A percentile compares a stretch with the other conserved stretches of the same genome.
Evolutionary conservation across 2,797 vertebrate species (phyloP).

Genomic region (Chelon auratus): DNA sequence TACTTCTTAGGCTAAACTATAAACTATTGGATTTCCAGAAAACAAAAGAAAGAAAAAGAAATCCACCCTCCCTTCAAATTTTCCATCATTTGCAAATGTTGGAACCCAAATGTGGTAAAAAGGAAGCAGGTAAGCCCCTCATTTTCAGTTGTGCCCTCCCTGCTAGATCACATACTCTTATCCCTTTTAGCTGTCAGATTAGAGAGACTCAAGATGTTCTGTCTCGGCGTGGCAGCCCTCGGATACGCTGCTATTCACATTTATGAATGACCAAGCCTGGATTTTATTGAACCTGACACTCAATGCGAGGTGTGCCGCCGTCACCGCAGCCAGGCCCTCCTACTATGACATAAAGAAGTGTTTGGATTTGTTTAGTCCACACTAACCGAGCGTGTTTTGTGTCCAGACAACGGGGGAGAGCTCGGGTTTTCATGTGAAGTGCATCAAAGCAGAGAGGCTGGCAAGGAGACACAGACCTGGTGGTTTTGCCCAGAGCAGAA

Average conservation of each 20-base stretch:
- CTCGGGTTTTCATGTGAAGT: slow-evolving; percentile 37
- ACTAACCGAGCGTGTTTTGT: slow-evolving; percentile 49
- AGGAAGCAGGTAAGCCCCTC: slow-evolving; percentile 46
- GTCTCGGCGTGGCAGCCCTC: slow-evolving; percentile 50
- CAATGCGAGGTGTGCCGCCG: slow-evolving; percentile 22
- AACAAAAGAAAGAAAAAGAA: background rate
- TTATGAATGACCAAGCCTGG: slow-evolving; percentile 50
- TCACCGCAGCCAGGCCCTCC: background rate
- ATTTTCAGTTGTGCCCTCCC: slow-evolving; percentile 58
- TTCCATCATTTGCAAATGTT: slow-evolving; percentile 55
- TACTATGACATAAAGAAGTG: slow-evolving; percentile 2
- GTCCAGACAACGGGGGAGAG: slow-evolving; percentile 38
- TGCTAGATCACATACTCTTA: slow-evolving; percentile 75
- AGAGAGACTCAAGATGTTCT: slow-evolving; percentile 78
- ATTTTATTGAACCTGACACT: slow-evolving; percentile 8
- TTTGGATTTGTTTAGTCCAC: slow-evolving; percentile 8
- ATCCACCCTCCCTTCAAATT: slow-evolving; percentile 32
- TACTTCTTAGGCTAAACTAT: background rate
- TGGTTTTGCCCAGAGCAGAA: slow-evolving; percentile 38
- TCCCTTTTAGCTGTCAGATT: slow-evolving; percentile 79
- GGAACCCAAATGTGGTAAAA: slow-evolving; percentile 47
- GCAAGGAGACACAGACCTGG: slow-evolving; percentile 31
- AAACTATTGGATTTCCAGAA: slow-evolving; percentile 20
- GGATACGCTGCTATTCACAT: slow-evolving; percentile 53
- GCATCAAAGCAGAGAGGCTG: slow-evolving; percentile 49